phyloP scores from a whole-genome alignment of 2,797 vertebrate species.

The Sebastolobus altivelis region DNA sequence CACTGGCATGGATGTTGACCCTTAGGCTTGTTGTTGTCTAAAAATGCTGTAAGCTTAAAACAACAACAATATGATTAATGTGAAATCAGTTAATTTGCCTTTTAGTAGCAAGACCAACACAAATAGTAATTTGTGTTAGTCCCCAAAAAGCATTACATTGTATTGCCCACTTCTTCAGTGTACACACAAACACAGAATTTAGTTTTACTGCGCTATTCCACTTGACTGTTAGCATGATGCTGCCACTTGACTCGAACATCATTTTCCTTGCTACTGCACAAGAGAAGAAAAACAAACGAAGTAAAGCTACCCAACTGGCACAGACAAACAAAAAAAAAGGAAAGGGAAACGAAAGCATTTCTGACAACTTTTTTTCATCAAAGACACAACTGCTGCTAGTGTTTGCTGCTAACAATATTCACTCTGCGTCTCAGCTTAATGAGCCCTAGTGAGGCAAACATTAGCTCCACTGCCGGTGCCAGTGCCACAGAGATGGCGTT shows the following conservation, averaged over 20 bases:
- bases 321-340: background rate
- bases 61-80: background rate
- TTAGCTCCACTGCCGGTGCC: conserved; percentile 33
- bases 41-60: background rate
- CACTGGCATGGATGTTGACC: background rate
- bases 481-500: conserved; percentile 9
- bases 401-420: conserved; percentile 48
- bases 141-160: background rate
- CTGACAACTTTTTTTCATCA: conserved; percentile 35
- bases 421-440: conserved; percentile 49
- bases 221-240: background rate
- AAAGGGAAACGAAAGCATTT: background rate
- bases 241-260: background rate
- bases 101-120: background rate
- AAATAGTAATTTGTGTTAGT: background rate
- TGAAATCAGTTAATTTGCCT: background rate
- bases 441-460: conserved; percentile 48
- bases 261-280: conserved; percentile 11
- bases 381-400: conserved; percentile 24
- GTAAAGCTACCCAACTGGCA: conserved; percentile 13
- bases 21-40: background rate
- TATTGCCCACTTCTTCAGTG: background rate
- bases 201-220: background rate
- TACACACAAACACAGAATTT: background rate
- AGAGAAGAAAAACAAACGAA: background rate